A percentile compares a stretch with the other conserved stretches of the same genome.
Conservation (phyloP, 2,113 vertebrate genomes). For the Chelonoidis abingdonii region DNA sequence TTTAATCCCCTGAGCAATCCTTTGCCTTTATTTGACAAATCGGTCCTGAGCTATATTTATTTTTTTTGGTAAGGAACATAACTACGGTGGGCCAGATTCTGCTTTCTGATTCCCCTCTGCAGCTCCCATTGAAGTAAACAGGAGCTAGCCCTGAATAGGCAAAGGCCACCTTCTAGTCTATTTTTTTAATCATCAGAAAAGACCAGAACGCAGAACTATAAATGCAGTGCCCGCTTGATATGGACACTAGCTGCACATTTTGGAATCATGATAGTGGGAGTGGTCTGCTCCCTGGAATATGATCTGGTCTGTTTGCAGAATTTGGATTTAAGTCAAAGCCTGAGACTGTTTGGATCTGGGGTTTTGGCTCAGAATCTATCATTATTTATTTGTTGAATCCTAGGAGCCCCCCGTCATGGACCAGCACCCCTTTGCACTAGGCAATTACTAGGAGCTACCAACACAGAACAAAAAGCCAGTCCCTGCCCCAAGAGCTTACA, state of each 20-base stretch:
- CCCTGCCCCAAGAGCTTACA: background rate
- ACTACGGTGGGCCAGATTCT: background rate
- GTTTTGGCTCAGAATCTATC: background rate
- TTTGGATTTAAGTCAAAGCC: background rate
- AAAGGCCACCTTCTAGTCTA: background rate
- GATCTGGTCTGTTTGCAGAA: background rate
- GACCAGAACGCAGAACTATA: fast-evolving
- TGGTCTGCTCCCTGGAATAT: fast-evolving
- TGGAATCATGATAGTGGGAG: background rate
- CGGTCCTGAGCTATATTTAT: background rate
- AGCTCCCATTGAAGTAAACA: background rate
- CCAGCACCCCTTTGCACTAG: background rate
- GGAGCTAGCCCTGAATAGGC: background rate
- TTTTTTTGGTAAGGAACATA: background rate
- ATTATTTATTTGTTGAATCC: background rate
- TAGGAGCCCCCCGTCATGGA: background rate
- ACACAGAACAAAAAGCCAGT: background rate
- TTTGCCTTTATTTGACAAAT: fast-evolving
- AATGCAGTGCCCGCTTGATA: background rate
- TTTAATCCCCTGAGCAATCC: background rate
- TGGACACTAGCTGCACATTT: background rate
- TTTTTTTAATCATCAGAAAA: background rate
- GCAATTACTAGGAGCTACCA: background rate
- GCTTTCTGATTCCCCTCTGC: background rate
- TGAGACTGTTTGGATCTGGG: background rate